Base-by-base conservation (phyloP, 2,113 vertebrate species). In the Amphiprion percula region DNA sequence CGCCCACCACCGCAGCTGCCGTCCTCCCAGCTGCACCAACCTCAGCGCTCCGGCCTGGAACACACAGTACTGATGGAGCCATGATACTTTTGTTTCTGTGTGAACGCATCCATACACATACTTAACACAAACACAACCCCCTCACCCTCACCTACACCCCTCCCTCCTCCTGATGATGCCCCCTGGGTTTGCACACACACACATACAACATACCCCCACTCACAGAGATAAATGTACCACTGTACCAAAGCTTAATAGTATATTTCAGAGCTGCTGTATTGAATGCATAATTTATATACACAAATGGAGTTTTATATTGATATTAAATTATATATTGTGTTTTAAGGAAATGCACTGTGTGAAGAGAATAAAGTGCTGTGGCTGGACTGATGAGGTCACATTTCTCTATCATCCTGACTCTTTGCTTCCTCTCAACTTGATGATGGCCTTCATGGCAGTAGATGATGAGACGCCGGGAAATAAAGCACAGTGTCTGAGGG, bases 21-120 rank as follows among this genome's bases (percentile, higher is more conserved):
- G 96, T 90, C 96, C 96, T 91, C 95, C 96, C 93, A 96, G 96
- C 94, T 97, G 96, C 94, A 86, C 90, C 0, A 95, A 85, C 85
- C 93, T 97, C 84, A 95, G 89, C 77, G 96, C 80, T 15, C 79
- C 95, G 0, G 93, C 95, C 60, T 99, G 97, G 97, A 94, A 94
- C 83, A 92, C 95, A 56, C 97, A 96, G 89, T 97, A 97, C 91
- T 97, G 95, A 97, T 39, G 23, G 74, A 77, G 79, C 0, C 62
- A 65, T 52, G 64, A 74, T 60, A 61, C 61, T 46, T 16, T 10
- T 58, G 85, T 85, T 88, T 60, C 84, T 86, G 77, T 4, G 68
- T 82, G 71, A 87, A 83, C 56, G 73, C 64, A 62, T 15, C 11
- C 47, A 67, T 24, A 75, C 68, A 67, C 44, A 65, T 49, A 78